Evolutionary conservation across 2,797 vertebrate species (phyloP).

Genomic region (Oryzias dopingdopingensis): DNA sequence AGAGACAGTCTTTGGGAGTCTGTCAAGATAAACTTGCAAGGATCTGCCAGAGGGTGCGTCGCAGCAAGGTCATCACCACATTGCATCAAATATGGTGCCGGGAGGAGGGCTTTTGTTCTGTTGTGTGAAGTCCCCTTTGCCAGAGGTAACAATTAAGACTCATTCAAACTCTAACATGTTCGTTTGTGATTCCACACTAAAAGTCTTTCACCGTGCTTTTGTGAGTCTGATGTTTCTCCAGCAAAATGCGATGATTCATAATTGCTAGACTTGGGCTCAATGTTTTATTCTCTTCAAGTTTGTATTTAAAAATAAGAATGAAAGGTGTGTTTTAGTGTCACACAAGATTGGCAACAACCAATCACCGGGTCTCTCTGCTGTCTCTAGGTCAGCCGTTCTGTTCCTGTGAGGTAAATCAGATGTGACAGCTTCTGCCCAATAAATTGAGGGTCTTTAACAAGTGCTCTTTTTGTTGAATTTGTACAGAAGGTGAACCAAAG

Average conservation of each 20-base stretch:
- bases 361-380: conserved; percentile 40
- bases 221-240: not conserved
- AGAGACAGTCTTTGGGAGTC: conserved; percentile 69
- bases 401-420: conserved; percentile 71
- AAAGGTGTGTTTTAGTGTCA: conserved; percentile 58
- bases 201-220: conserved; percentile 10
- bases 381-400: conserved; percentile 44
- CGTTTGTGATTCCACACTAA: conserved; percentile 50
- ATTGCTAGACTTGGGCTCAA: conserved; percentile 13
- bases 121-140: conserved; percentile 69
- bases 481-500: conserved; percentile 42
- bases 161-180: conserved; percentile 68
- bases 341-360: conserved; percentile 48
- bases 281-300: conserved; percentile 5
- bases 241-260: conserved; percentile 21
- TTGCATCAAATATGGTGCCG: conserved; percentile 69
- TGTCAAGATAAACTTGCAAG: conserved; percentile 72
- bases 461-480: conserved; percentile 63
- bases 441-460: conserved; percentile 74
- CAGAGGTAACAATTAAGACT: conserved; percentile 79
- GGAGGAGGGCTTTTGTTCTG: conserved; percentile 70
- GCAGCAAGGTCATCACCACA: conserved; percentile 78
- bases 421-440: conserved; percentile 69
- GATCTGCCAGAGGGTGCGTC: conserved; percentile 63
- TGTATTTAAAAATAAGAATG: conserved; percentile 13